Base-by-base conservation (phyloP, 2,113 vertebrate species). In the Synodontis membranacea region DNA sequence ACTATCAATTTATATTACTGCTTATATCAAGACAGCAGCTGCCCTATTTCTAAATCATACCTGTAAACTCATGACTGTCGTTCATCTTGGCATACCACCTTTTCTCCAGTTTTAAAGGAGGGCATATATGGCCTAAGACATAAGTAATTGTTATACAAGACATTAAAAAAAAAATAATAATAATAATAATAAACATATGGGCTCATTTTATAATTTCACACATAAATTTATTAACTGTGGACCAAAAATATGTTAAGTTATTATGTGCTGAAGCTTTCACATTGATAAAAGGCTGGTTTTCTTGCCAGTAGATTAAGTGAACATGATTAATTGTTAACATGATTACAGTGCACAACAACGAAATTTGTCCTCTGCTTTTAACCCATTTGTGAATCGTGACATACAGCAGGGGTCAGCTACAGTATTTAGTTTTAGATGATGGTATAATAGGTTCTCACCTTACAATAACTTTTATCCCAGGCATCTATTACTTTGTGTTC, bases 31-130 rank as follows among this genome's bases (percentile, higher is more conserved):
- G 21, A 75, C 12, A 58, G 8, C 64, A 76, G n/a, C 44, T 44
- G 42, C 84, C 48, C 68, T 14, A 25, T 82, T 68, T 86, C 28
- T 56, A 58, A 60, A 79, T 85, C 91, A 90, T 94, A 99, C 98
- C 98, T 95, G 95, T 94, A 90, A 96, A 87, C 86, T 94, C 91
- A 86, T 89, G 86, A 39, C 93, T 93, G 83, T 94, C 94, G 89
- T 93, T 93, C 86, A 91, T 91, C 80, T 91, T 88, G 75, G 90
- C 93, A 91, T 95, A 94, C 54, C 93, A 94, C 90, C 31, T 89
- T 37, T 93, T 93, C 74, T 94, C 93, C 56, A 93, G 91, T 89
- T 90, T 96, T 91, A 98, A 87, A 64, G 90, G 37, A 83, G 97
- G 97, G 89, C 98, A 99, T 12, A 91, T 80, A 12, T 88, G 89